A percentile compares a stretch with the other conserved stretches of the same genome.
phyloP scores from a whole-genome alignment of 2,888 invertebrate genomes.

The Coelinius sp. region DNA sequence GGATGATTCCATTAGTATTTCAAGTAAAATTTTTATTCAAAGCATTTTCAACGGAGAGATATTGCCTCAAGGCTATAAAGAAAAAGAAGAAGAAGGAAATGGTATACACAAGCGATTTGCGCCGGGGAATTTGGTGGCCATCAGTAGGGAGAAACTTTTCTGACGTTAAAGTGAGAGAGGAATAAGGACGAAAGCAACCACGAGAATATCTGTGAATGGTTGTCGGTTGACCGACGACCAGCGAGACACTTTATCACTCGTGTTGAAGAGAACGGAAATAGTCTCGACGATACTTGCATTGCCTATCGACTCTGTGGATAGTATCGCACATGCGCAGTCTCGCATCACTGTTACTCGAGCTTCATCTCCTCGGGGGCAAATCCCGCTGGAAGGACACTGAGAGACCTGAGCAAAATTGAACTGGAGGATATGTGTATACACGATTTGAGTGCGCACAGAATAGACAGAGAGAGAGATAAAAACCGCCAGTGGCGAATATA shows the following conservation, averaged over 20 bases:
- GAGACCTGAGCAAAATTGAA: neutral
- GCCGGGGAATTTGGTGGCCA: neutral
- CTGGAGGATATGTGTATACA: neutral
- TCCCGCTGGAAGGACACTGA: slow-evolving; percentile 40
- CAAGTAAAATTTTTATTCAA: slow-evolving; percentile 12
- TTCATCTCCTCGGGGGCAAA: slow-evolving; percentile 14
- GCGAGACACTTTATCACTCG: slow-evolving; percentile 35
- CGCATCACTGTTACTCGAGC: neutral
- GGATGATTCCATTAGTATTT: neutral
- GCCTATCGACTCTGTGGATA: slow-evolving; percentile 34
- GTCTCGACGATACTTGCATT: slow-evolving; percentile 33
- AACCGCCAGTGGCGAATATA: slow-evolving; percentile 3
- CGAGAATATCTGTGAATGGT: neutral
- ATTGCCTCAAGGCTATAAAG: neutral
- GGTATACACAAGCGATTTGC: neutral
- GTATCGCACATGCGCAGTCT: slow-evolving; percentile 20
- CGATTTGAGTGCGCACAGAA: neutral
- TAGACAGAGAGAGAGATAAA: neutral
- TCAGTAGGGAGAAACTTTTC: neutral
- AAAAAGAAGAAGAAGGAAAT: neutral
- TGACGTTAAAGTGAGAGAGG: slow-evolving; percentile 44
- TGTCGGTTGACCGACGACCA: slow-evolving; percentile 31
- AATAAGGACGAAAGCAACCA: slow-evolving; percentile 35
- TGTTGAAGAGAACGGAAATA: slow-evolving; percentile 28
- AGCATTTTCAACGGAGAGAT: slow-evolving; percentile 1